Conservation (phyloP, 2,888 invertebrate species). For the Aricia artaxerxes region DNA sequence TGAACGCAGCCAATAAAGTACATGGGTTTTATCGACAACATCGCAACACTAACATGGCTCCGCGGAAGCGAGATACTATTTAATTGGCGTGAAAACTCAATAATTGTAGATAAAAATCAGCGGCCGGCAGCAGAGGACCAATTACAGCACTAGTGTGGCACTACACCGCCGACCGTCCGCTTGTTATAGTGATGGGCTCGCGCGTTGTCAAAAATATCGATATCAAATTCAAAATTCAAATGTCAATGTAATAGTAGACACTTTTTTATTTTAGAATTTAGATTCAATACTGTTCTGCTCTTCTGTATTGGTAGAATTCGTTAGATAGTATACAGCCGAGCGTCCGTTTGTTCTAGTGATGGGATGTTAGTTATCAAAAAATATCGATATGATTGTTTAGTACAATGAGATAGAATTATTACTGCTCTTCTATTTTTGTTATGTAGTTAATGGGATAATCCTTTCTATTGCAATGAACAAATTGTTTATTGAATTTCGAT, state of each 20-base stretch:
- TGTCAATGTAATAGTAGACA: too few species aligned
- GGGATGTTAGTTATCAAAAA: constrained; percentile 39
- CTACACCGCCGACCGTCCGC: constrained; percentile 54
- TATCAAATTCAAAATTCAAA: not conserved
- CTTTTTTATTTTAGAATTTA: too few species aligned
- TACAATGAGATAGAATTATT: too few species aligned
- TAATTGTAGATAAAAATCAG: constrained; percentile 78
- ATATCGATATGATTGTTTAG: too few species aligned
- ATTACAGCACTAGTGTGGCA: constrained; percentile 69
- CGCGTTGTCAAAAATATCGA: constrained; percentile 40
- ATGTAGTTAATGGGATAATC: too few species aligned
- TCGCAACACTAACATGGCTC: constrained; percentile 54
- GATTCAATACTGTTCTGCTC: too few species aligned
- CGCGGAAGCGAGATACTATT: constrained; percentile 73
- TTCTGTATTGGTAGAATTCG: too few species aligned
- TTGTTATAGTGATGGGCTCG: constrained; percentile 48
- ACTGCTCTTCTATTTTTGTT: too few species aligned
- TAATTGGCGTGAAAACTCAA: constrained; percentile 80
- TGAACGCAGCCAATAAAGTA: constrained; percentile 35
- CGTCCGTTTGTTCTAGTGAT: constrained; percentile 45
- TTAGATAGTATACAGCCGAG: constrained; percentile 49
- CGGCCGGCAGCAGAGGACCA: constrained; percentile 65
- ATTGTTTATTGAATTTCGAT: too few species aligned
- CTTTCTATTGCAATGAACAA: too few species aligned
- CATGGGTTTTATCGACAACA: constrained; percentile 48